Percentiles rank a stretch among this genome's conserved stretches.
These are phyloP conservation scores for Metaphire vulgaris DNA, from an alignment of 1,140 invertebrate genomes.

Conservation along the genomic window DNA sequence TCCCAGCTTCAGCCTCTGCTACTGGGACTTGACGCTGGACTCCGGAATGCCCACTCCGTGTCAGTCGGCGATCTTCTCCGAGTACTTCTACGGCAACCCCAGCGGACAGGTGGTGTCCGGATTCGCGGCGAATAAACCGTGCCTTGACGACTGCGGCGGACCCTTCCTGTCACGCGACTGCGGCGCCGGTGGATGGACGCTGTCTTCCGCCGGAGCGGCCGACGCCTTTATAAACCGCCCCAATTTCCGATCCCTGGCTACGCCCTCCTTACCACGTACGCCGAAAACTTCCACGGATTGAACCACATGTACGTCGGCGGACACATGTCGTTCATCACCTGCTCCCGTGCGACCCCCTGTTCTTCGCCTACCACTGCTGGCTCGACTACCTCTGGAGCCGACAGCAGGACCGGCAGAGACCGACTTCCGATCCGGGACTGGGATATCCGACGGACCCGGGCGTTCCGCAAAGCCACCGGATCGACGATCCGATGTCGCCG, in stretches of 20 bases:
- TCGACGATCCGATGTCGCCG: background rate
- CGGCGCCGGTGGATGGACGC: background rate
- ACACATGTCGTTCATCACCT: background rate
- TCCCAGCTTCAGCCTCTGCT: background rate
- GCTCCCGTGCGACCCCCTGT: background rate
- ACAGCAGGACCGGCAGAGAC: background rate
- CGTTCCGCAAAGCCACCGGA: background rate
- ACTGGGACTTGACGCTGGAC: background rate
- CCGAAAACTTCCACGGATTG: background rate
- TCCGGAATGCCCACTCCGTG: background rate
- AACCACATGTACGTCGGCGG: background rate
- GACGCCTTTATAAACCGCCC: background rate
- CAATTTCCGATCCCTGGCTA: background rate
- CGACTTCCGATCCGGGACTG: background rate
- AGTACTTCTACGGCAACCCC: background rate
- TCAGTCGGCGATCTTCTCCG: background rate
- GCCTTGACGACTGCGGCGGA: background rate
- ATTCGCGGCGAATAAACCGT: background rate
- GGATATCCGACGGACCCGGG: background rate
- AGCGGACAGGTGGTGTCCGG: background rate
- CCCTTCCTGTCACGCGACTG: background rate
- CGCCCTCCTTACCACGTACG: background rate
- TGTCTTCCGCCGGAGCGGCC: no score
- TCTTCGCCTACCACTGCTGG: background rate
- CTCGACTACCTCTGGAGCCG: background rate